Base-by-base conservation (phyloP, 2,797 vertebrate genomes). In the Micrastur ruficollis region DNA sequence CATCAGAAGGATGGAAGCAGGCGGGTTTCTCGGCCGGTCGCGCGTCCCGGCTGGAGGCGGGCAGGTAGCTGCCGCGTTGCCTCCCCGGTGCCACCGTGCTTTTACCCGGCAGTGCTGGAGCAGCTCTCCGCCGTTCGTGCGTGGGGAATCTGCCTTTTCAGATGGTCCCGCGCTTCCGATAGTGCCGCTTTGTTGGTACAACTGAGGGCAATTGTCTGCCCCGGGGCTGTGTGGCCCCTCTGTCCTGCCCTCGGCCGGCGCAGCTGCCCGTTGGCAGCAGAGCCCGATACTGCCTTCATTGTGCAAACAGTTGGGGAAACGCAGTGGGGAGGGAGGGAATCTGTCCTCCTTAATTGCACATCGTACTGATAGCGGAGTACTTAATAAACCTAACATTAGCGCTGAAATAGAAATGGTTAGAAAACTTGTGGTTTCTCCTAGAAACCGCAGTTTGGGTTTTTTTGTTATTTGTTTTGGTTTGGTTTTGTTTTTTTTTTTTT, bases 401-500 rank as follows among this genome's bases (percentile, higher is more conserved):
- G 16, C 95, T 19, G 68, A 81, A 71, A 59, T n/a, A 78, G 66
- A 89, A 93, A 61, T 38, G 65, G 61, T 49, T 86, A 82, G 91
- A 96, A 90, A 95, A 88, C 44, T 38, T 88, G 96, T 44, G 95
- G 92, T 94, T 97, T 93, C 88, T 93, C 81, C 81, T 34, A 16
- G 23, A 90, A 94, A 94, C 93, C 96, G 15, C 91, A 61, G 9
- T 47, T 88, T 32, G 66, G 63, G 31, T 42, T 66, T 80, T 65
- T 3, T 42, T 73, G n/a, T 66, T 87, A 42, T 53, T 90, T 86
- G 55, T 4, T 84, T 59, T 42, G 46, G 23, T 49, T 47, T 83
- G 7, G 2, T 8, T 38, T 47, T 83, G 7, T 2, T 8, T 38
- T 47, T 34, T 7, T 16, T 50, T 36, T 10, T 73, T 65, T 46